Percentiles rank a stretch among this genome's conserved stretches.
Evolutionary conservation across 1,140 invertebrate species (phyloP).

Genomic region (Muscidifurax raptorellus): DNA sequence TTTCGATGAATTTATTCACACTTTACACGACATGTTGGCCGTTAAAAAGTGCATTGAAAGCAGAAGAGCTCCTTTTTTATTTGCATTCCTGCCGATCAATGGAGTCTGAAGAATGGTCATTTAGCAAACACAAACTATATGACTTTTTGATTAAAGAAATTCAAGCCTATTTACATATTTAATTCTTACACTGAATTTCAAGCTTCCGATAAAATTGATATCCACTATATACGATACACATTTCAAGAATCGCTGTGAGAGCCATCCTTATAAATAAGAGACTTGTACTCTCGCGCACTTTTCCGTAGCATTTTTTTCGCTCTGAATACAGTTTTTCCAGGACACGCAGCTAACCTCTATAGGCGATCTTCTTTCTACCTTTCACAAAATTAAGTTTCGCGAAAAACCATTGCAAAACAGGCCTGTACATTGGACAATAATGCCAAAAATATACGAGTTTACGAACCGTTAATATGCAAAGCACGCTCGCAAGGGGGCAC

Average conservation of each 20-base stretch:
- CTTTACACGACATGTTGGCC: neutral
- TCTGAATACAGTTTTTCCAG: conserved; percentile 18
- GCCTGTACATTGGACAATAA: neutral
- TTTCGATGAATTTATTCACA: no score
- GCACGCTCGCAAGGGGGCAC: conserved; percentile 23
- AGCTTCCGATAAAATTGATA: neutral
- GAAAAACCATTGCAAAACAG: neutral
- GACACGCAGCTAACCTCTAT: neutral
- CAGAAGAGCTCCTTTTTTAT: neutral
- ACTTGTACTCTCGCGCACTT: conserved; percentile 45
- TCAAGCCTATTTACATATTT: neutral
- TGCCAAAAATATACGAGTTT: neutral
- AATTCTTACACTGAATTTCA: neutral
- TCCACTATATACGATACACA: neutral
- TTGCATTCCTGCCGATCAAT: neutral
- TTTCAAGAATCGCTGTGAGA: neutral
- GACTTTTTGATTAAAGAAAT: neutral
- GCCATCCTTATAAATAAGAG: conserved; percentile 15
- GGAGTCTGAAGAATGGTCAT: neutral
- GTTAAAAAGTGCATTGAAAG: neutral
- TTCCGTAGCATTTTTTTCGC: conserved; percentile 26
- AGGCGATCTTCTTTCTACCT: neutral
- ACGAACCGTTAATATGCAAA: conserved; percentile 54
- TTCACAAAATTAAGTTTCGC: neutral
- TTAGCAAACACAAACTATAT: neutral